These are phyloP conservation scores for Carpatolechia fugitivella DNA, from an alignment of 2,888 invertebrate genomes.

Conservation along the genomic window DNA sequence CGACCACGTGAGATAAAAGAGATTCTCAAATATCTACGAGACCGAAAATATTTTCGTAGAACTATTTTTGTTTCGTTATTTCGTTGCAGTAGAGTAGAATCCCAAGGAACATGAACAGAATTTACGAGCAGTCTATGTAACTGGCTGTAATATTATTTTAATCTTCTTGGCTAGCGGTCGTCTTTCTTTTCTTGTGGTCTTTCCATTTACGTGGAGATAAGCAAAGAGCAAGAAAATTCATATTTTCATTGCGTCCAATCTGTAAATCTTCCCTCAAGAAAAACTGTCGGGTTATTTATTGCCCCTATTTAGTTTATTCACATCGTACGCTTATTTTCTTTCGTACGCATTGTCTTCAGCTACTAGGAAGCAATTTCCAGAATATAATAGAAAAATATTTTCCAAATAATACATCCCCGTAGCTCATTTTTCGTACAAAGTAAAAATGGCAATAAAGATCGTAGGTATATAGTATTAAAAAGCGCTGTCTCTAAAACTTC, in stretches of 20 bases:
- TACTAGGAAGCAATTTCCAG: conserved; percentile 11
- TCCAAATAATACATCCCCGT: conserved; percentile 2
- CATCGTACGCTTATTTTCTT: neutral
- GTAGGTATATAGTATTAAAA: neutral
- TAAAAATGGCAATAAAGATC: conserved; percentile 7
- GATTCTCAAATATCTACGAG: neutral
- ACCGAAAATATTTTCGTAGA: neutral
- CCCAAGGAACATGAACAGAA: neutral
- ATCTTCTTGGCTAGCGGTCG: conserved; percentile 5
- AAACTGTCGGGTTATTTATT: neutral
- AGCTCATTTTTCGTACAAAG: conserved; percentile 9
- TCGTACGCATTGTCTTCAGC: neutral
- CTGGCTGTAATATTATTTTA: conserved; percentile 3
- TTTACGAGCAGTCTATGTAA: conserved; percentile 1
- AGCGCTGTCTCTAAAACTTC: too few species aligned
- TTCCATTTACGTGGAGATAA: conserved; percentile 5
- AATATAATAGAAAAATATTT: conserved; percentile 10
- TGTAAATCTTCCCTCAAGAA: conserved; percentile 1
- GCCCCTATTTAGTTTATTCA: neutral
- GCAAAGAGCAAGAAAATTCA: neutral
- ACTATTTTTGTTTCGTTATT: neutral
- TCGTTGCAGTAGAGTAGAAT: neutral
- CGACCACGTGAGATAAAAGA: neutral
- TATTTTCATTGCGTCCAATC: conserved; percentile 4
- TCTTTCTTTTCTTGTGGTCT: conserved; percentile 2